These are phyloP conservation scores for Phaenicophaeus curvirostris DNA, from an alignment of 2,797 vertebrate species.

Conservation along the genomic window DNA sequence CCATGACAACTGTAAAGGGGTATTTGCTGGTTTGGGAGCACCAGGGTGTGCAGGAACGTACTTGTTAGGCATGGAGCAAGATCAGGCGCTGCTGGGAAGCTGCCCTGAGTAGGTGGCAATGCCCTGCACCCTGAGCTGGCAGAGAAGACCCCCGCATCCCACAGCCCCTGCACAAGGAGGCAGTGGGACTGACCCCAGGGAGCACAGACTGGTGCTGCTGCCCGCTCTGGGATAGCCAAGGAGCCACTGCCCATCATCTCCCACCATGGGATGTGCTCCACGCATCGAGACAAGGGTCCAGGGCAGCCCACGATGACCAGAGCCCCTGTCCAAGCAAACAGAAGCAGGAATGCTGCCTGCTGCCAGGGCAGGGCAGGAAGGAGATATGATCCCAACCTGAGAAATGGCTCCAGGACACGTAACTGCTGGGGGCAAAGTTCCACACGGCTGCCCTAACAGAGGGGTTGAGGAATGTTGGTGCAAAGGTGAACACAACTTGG, in stretches of 20 bases:
- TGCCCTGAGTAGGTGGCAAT: fast-evolving
- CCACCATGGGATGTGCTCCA: fast-evolving
- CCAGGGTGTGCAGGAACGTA: fast-evolving
- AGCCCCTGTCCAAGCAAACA: background rate
- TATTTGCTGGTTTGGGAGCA: background rate
- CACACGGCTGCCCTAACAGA: background rate
- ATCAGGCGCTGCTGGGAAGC: fast-evolving
- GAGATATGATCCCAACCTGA: fast-evolving
- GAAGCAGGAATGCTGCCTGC: fast-evolving
- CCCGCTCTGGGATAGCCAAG: fast-evolving
- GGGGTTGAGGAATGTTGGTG: fast-evolving
- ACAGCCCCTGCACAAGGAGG: too few species aligned
- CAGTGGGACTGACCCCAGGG: background rate
- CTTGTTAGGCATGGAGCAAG: background rate
- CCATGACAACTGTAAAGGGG: constrained; percentile 14
- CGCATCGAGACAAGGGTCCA: fast-evolving
- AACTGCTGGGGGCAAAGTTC: too few species aligned
- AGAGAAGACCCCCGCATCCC: fast-evolving
- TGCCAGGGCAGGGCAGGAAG: background rate
- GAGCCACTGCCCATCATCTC: fast-evolving
- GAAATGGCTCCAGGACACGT: fast-evolving
- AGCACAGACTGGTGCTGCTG: fast-evolving
- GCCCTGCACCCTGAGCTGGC: background rate
- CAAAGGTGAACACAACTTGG: fast-evolving
- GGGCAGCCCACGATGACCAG: background rate